A percentile compares a stretch with the other conserved stretches of the same genome.
phyloP scores from a whole-genome alignment of 1,140 invertebrate genomes.

The Trichonephila inaurata region DNA sequence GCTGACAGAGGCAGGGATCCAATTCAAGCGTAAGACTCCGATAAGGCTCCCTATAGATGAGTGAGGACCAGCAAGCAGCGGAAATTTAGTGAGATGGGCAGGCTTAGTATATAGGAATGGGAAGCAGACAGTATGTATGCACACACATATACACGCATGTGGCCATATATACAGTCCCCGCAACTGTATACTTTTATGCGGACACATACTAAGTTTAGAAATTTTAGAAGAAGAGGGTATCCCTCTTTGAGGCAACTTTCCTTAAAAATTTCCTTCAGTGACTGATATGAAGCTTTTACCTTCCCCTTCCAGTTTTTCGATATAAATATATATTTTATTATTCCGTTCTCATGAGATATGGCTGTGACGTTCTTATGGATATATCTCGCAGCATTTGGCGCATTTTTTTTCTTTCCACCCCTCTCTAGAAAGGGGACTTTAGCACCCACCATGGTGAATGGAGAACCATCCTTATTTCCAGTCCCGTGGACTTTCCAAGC shows the following conservation, averaged over 20 bases:
- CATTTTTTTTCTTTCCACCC: not conserved
- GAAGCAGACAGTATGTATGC: conserved; percentile 47
- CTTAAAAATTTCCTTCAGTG: conserved; percentile 12
- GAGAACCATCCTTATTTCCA: conserved; percentile 29
- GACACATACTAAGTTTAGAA: conserved; percentile 3
- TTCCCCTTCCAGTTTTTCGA: conserved; percentile 1
- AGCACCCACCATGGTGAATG: conserved; percentile 33
- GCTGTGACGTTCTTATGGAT: not conserved
- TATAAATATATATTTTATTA: conserved; percentile 10
- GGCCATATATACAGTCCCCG: conserved; percentile 25
- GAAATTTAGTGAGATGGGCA: conserved; percentile 68
- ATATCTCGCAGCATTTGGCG: conserved; percentile 14
- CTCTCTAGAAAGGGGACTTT: conserved; percentile 1
- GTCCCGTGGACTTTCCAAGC: conserved; percentile 24
- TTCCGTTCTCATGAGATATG: conserved; percentile 52
- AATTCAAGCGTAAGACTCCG: conserved; percentile 65
- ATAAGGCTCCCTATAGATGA: conserved; percentile 59
- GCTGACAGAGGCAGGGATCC: conserved; percentile 51
- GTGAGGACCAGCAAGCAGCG: not conserved
- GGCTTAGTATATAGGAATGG: conserved; percentile 54
- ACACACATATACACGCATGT: conserved; percentile 3
- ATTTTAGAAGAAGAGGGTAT: not conserved
- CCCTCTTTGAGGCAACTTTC: conserved; percentile 1
- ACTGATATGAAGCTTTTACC: conserved; percentile 41
- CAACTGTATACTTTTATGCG: conserved; percentile 40